Evolutionary conservation across 2,113 vertebrate species (phyloP), one percentile per base, ranked within the genome.

Genomic region (Epinephelus cyanopodus): DNA sequence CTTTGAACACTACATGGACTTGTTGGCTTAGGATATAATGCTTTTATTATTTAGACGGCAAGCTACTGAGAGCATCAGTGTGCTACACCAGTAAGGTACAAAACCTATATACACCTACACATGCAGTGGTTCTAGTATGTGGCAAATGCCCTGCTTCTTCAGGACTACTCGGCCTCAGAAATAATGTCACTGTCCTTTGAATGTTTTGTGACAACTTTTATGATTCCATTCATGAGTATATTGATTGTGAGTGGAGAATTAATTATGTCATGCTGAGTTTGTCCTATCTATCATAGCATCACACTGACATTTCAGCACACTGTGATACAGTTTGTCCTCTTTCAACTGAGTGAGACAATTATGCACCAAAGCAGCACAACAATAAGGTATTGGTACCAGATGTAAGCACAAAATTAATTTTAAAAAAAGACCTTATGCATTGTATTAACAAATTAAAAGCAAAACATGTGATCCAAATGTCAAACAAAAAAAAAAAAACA

Each of bases 1-100:
- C 73, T 88, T 70, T 66, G 80, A 86, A 76, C 61, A 79, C 56
- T 67, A 12, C 13, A 2, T 47, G 58, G 76, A 73, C 66, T 29
- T 89, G 39, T 86, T 80, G 86, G 75, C 86, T 89, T 85, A n/a
- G 14, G 29, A 29, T 57, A 29, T 79, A 69, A 87, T 87, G 47
- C 78, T 85, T 77, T 83, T 79, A 50, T 86, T 79, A 84, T 87
- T 84, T 78, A 67, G 58, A 60, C 4, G 25, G 33, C 19, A 61
- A 61, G 68, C 60, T 62, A 29, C 29, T 64, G 37, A 50, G 23
- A 69, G 58, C 47, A 82, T n/a, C 23, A n/a, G 33, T 71, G 8
- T 78, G 37, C 66, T 85, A 17, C 57, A 42, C 39, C 56, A 56
- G 50, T 47, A 29, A 52, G 17, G 56, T 48, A 63, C 1, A 65